Conservation (phyloP, 2,888 invertebrate genomes). For the Pogonocherus hispidulus region DNA sequence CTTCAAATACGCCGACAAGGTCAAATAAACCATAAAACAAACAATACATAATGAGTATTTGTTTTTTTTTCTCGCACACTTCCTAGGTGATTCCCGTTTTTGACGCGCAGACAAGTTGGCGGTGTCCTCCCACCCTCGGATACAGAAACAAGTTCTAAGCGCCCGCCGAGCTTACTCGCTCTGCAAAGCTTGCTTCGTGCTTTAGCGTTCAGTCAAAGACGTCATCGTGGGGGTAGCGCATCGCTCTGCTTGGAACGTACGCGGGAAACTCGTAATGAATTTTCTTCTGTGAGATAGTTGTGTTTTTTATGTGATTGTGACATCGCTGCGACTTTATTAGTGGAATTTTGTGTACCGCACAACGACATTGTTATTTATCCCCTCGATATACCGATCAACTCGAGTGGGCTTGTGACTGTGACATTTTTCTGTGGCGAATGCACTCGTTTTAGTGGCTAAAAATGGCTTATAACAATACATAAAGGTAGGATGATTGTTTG, state of each 20-base stretch:
- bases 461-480: conserved; percentile 26
- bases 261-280: conserved; percentile 22
- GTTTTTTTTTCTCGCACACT: conserved; percentile 35
- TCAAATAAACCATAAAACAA: conserved; percentile 39
- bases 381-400: too few species aligned
- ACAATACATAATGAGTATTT: conserved; percentile 36
- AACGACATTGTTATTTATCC: neutral
- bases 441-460: conserved; percentile 5
- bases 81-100: conserved; percentile 40
- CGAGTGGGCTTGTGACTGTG: neutral
- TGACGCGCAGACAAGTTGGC: conserved; percentile 45
- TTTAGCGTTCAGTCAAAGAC: conserved; percentile 38
- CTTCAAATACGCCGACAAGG: conserved; percentile 39
- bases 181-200: conserved; percentile 25
- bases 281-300: conserved; percentile 14
- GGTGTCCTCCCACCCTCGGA: conserved; percentile 35
- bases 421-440: conserved; percentile 9
- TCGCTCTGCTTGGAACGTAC: conserved; percentile 20
- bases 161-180: conserved; percentile 34
- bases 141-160: conserved; percentile 32
- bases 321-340: neutral
- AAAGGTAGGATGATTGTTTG: neutral
- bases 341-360: neutral
- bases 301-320: neutral
- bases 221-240: conserved; percentile 15